These are phyloP conservation scores for Spizaetus ornatus DNA, from an alignment of 2,113 vertebrate species.

Conservation along the genomic window DNA sequence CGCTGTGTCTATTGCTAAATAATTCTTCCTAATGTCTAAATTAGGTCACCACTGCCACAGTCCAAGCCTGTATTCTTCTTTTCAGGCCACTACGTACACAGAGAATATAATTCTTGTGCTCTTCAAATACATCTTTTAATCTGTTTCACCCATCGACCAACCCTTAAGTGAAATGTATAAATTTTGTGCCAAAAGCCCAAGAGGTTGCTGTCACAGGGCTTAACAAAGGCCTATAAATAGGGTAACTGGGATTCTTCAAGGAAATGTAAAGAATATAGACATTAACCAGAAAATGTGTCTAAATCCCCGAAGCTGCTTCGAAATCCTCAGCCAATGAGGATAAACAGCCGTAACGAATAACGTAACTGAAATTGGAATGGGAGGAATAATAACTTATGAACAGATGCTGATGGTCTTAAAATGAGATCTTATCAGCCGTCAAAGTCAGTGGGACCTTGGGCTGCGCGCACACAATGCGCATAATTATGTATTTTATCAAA, in stretches of 20 bases:
- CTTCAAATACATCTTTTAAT: neutral
- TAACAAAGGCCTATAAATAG: neutral
- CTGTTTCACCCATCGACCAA: neutral
- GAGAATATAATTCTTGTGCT: neutral
- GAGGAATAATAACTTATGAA: neutral
- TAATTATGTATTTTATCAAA: neutral
- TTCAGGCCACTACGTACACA: neutral
- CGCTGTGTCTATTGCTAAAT: neutral
- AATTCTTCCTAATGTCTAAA: neutral
- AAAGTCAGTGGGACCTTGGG: neutral
- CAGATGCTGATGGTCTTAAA: conserved; percentile 20
- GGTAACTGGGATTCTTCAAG: neutral
- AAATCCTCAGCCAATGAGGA: neutral
- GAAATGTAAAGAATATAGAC: neutral
- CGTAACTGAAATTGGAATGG: neutral
- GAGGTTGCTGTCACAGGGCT: neutral
- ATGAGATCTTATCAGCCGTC: neutral
- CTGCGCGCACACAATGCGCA: rapidly evolving
- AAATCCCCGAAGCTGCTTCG: neutral
- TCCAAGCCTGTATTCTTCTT: neutral
- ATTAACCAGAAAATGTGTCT: neutral
- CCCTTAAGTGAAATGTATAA: neutral
- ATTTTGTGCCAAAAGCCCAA: neutral
- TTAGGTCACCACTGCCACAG: neutral
- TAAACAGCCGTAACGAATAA: neutral